Evolutionary conservation across 2,888 invertebrate species (phyloP).

Genomic region (Eledona agricola): DNA sequence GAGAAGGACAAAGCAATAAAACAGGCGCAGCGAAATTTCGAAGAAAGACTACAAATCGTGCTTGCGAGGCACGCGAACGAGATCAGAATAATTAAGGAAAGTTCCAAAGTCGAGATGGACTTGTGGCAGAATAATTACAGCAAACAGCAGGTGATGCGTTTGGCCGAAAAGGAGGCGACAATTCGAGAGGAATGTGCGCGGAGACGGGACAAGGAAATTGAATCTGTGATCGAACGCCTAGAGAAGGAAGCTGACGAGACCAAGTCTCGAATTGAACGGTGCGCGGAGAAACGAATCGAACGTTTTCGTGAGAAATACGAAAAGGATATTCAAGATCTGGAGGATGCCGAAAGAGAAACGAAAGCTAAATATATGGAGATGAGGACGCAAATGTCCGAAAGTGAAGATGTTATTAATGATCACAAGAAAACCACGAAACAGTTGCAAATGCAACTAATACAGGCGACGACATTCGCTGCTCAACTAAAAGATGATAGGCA

Average conservation of each 20-base stretch:
- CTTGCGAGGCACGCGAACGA: slow-evolving; percentile 65
- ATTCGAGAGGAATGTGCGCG: slow-evolving; percentile 75
- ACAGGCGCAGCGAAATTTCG: slow-evolving; percentile 63
- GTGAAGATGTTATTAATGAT: slow-evolving; percentile 70
- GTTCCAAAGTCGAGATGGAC: slow-evolving; percentile 70
- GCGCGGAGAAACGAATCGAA: slow-evolving; percentile 68
- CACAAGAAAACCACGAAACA: slow-evolving; percentile 71
- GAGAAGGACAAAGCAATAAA: slow-evolving; percentile 65
- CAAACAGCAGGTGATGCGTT: slow-evolving; percentile 68
- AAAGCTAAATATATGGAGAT: slow-evolving; percentile 74
- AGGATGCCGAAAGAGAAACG: slow-evolving; percentile 72
- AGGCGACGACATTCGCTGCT: slow-evolving; percentile 57
- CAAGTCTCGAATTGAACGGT: slow-evolving; percentile 70
- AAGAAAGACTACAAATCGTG: slow-evolving; percentile 64
- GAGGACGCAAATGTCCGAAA: slow-evolving; percentile 71
- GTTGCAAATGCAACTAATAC: slow-evolving; percentile 70
- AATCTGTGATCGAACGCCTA: slow-evolving; percentile 74
- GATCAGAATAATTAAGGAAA: slow-evolving; percentile 67
- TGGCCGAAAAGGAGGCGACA: slow-evolving; percentile 73
- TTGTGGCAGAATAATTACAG: slow-evolving; percentile 71
- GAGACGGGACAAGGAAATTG: slow-evolving; percentile 83
- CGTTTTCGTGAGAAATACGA: slow-evolving; percentile 81
- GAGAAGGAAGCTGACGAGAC: slow-evolving; percentile 72
- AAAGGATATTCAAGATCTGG: slow-evolving; percentile 73
- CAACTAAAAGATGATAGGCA: slow-evolving; percentile 67